These are phyloP conservation scores for Myoxocephalus aenaeus DNA, from an alignment of 2,797 vertebrate genomes.

Conservation along the genomic window DNA sequence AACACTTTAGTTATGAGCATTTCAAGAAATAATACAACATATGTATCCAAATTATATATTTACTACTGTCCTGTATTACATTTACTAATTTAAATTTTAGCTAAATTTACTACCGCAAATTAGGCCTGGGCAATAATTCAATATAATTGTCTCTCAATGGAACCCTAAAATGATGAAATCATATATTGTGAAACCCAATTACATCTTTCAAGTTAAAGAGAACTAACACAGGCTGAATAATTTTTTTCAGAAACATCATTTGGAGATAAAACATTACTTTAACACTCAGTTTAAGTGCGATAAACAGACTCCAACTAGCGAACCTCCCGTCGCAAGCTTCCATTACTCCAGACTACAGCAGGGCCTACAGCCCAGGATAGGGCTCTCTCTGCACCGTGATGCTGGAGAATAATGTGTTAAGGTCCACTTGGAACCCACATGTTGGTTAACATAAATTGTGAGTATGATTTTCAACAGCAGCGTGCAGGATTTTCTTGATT, in stretches of 20 bases:
- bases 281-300: neutral
- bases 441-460: too few species aligned
- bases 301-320: too few species aligned
- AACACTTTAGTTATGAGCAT: conserved; percentile 4
- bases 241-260: neutral
- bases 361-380: neutral
- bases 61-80: neutral
- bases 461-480: too few species aligned
- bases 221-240: neutral
- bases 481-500: neutral
- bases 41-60: neutral
- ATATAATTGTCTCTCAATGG: neutral
- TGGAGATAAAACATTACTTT: neutral
- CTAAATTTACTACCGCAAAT: neutral
- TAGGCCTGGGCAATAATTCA: too few species aligned
- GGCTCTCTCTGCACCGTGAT: neutral
- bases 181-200: neutral
- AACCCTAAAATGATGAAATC: neutral
- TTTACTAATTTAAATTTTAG: neutral
- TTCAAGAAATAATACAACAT: neutral
- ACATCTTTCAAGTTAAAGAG: neutral
- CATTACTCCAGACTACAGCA: too few species aligned
- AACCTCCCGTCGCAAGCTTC: neutral
- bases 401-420: neutral
- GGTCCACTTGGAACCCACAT: too few species aligned